Evolutionary conservation across 2,797 vertebrate species (phyloP).

Genomic region (Pelobates cultripes): DNA sequence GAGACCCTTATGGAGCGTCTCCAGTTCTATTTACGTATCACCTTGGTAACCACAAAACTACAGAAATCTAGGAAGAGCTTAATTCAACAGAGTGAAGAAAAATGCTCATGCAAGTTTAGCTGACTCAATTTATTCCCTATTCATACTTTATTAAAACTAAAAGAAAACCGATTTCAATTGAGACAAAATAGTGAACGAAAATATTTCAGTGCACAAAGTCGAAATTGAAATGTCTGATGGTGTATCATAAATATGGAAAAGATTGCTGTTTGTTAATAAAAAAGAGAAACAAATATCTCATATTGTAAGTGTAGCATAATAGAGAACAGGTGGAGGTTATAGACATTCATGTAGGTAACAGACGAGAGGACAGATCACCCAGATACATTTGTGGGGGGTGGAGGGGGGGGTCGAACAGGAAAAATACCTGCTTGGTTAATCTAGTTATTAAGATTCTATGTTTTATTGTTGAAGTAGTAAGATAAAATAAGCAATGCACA

Average conservation of each 20-base stretch:
- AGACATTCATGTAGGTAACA: no score
- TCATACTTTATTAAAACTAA: slow-evolving; percentile 9
- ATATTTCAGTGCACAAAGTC: background rate
- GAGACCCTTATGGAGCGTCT: slow-evolving; percentile 1
- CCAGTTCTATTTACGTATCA: slow-evolving; percentile 22
- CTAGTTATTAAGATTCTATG: no score
- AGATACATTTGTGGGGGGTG: no score
- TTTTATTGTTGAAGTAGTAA: no score
- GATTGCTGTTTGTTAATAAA: background rate
- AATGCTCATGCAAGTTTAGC: slow-evolving; percentile 27
- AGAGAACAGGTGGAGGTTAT: no score
- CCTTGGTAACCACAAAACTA: slow-evolving; percentile 41
- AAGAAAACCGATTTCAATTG: slow-evolving; percentile 1
- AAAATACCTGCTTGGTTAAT: no score
- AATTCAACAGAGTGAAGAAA: slow-evolving; percentile 20
- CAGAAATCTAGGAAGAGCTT: slow-evolving; percentile 35
- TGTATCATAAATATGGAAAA: background rate
- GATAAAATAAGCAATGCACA: no score
- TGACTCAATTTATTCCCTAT: slow-evolving; percentile 10
- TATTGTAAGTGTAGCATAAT: no score
- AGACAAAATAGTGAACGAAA: slow-evolving; percentile 7
- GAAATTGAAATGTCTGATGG: slow-evolving; percentile 18
- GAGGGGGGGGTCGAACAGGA: no score
- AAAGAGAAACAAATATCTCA: no score
- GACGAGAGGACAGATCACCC: no score